Evolutionary conservation across 2,797 vertebrate species (phyloP), one percentile per base, ranked within the genome.

Genomic region (Telmatherina bonti): DNA sequence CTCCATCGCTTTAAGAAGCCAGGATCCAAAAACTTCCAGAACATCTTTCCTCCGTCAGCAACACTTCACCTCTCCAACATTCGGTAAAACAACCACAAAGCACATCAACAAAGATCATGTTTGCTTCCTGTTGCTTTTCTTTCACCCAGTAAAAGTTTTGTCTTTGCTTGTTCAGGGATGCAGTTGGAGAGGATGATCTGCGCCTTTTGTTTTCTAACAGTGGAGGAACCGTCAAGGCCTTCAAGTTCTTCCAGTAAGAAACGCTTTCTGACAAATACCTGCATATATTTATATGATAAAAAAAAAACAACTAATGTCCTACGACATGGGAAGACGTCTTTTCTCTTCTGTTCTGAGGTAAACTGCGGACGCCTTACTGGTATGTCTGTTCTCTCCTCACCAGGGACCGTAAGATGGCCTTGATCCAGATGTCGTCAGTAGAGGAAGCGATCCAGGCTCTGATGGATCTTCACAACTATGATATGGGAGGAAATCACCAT

Each of bases 221-320:
- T 68, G 97, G 97, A 74, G 97, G 96, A 91, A 95, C 95, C 62
- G 97, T 98, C 85, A 99, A 99, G 94, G 98, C 96, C 55, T 99
- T 99, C 92, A 99, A 99, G 87, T 99, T 99, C 91, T 99, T 99
- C 93, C 98, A 99, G 98, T 99, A 97, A 97, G 96, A 93, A 53
- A 15, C 11, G 2, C 6, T n/a, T n/a, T n/a, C n/a, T n/a, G n/a
- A n/a, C n/a, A n/a, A n/a, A n/a, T n/a, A n/a, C n/a, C n/a, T n/a
- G n/a, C n/a, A n/a, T n/a, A n/a, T n/a, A n/a, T n/a, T n/a, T n/a
- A n/a, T n/a, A n/a, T 51, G 12, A 13, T 26, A 15, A 12, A 26
- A 0, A n/a, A n/a, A n/a, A n/a, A n/a, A n/a, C n/a, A n/a, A n/a
- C n/a, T n/a, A n/a, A 51, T 12, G 47, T 24, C 47, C 1, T 22